Percentiles rank a stretch among this genome's conserved stretches.
phyloP scores from a whole-genome alignment of 2,797 vertebrate species.

The Mustela erminea region DNA sequence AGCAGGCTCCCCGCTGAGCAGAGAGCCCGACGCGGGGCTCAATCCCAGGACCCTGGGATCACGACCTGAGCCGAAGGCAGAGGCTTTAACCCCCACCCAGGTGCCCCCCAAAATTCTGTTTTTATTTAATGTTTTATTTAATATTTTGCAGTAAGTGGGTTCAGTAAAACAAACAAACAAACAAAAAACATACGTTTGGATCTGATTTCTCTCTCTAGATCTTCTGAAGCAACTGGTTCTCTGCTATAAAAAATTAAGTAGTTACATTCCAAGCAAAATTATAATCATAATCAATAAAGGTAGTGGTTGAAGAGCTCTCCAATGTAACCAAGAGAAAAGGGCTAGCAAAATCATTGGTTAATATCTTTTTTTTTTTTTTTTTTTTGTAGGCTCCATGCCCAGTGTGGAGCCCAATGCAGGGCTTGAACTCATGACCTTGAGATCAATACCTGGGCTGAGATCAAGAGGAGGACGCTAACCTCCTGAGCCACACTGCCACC shows the following conservation, averaged over 20 bases:
- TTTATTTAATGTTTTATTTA: background rate
- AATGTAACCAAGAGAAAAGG: background rate
- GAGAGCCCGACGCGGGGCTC: accelerated
- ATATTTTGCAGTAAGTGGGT: background rate
- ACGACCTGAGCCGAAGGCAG: no score
- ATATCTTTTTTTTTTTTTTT: no score
- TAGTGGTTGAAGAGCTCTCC: no score
- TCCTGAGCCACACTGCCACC: background rate
- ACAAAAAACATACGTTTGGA: background rate
- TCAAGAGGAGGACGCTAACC: background rate
- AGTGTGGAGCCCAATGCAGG: background rate
- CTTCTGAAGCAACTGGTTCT: background rate
- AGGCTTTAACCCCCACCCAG: no score
- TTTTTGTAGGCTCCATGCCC: background rate
- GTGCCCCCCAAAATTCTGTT: background rate
- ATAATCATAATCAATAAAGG: background rate
- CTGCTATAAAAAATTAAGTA: background rate
- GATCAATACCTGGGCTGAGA: background rate
- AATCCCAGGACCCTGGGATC: no score
- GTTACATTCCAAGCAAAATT: background rate
- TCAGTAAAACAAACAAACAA: background rate
- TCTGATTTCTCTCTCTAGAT: background rate
- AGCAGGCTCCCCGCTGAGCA: no score
- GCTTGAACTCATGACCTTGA: background rate
- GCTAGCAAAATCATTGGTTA: background rate